Evolutionary conservation across 2,888 invertebrate species (phyloP).

Genomic region (Argynnis bischoffii): DNA sequence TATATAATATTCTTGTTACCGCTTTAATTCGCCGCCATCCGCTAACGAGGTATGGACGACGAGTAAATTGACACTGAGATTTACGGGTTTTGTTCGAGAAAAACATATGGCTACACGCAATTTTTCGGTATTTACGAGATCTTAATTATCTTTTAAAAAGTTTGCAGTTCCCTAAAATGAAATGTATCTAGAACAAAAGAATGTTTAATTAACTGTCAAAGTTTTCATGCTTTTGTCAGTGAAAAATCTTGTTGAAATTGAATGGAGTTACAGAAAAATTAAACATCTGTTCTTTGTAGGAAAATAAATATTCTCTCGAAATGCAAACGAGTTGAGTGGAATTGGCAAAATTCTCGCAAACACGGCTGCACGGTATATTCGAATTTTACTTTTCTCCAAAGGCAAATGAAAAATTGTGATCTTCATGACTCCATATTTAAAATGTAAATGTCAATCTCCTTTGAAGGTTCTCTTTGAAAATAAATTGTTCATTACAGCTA

Average conservation of each 20-base stretch:
- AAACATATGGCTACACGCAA: conserved; percentile 44
- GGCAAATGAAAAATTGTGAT: conserved; percentile 19
- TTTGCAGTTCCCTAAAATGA: conserved; percentile 3
- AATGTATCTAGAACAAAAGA: conserved; percentile 12
- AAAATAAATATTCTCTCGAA: conserved; percentile 61
- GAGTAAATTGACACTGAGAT: conserved; percentile 46
- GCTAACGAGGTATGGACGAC: conserved; percentile 53
- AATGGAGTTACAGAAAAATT: conserved; percentile 45
- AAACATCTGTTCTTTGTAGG: conserved; percentile 61
- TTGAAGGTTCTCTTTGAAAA: too few species aligned
- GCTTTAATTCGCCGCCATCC: conserved; percentile 54
- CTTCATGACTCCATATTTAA: neutral
- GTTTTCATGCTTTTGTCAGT: conserved; percentile 59
- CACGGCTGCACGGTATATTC: conserved; percentile 42
- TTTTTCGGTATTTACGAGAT: conserved; percentile 41
- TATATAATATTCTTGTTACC: conserved; percentile 34
- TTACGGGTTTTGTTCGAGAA: conserved; percentile 46
- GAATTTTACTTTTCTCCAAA: conserved; percentile 18
- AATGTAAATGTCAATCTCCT: neutral
- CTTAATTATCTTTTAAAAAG: conserved; percentile 43
- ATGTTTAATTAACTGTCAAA: conserved; percentile 53
- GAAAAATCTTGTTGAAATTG: conserved; percentile 58
- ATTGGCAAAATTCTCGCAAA: conserved; percentile 57
- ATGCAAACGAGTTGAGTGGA: conserved; percentile 66
- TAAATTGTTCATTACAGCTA: too few species aligned